These are phyloP conservation scores for Crocuta crocuta DNA, from an alignment of 2,113 vertebrate genomes.

Conservation along the genomic window DNA sequence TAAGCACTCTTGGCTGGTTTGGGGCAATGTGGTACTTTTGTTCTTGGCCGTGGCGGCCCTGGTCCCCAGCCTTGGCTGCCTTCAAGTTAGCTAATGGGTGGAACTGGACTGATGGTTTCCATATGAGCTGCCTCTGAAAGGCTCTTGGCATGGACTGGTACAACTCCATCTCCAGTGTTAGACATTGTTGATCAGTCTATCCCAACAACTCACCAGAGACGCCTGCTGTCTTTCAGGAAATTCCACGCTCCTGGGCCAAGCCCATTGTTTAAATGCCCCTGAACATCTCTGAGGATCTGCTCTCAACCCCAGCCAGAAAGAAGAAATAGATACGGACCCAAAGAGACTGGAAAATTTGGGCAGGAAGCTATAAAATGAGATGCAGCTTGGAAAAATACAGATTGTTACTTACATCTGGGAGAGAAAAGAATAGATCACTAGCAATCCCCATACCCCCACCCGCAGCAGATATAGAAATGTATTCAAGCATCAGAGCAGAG, in stretches of 20 bases:
- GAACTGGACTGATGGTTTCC: constrained; percentile 61
- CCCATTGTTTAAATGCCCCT: constrained; percentile 55
- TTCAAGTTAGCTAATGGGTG: constrained; percentile 21
- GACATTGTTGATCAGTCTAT: neutral
- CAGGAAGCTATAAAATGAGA: constrained; percentile 76
- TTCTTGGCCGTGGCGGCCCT: neutral
- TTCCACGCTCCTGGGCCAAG: constrained; percentile 53
- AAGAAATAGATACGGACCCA: constrained; percentile 67
- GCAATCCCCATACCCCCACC: neutral
- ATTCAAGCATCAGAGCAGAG: neutral
- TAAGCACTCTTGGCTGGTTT: neutral
- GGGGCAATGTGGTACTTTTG: neutral
- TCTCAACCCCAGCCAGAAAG: constrained; percentile 48
- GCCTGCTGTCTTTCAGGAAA: constrained; percentile 70
- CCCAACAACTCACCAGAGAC: constrained; percentile 55
- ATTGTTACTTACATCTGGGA: constrained; percentile 61
- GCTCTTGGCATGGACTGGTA: constrained; percentile 50
- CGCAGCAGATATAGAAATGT: neutral
- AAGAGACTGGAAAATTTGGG: constrained; percentile 61
- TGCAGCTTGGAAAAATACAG: constrained; percentile 70
- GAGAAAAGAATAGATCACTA: constrained; percentile 63
- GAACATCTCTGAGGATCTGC: constrained; percentile 14
- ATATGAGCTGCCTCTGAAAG: constrained; percentile 49
- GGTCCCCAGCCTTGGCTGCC: constrained; percentile 47
- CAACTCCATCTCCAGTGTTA: constrained; percentile 56